Conservation (phyloP, 2,888 invertebrate species). For the Tolmerus cingulatus region DNA sequence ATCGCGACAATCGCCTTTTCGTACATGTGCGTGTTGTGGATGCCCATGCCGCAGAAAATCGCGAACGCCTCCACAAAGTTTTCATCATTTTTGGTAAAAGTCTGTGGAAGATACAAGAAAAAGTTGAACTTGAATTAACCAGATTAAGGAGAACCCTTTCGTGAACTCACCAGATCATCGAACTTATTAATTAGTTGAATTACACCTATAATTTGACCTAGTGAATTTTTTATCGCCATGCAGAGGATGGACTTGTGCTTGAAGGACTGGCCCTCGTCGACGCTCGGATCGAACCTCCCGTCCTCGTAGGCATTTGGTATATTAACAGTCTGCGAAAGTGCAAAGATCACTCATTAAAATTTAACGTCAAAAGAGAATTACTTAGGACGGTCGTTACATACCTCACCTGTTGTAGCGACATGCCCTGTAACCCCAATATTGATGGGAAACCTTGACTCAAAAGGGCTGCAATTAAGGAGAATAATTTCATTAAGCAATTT, state of each 20-base stretch:
- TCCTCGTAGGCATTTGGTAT: conserved; percentile 91
- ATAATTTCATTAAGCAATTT: neutral
- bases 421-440: conserved; percentile 95
- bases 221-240: conserved; percentile 95
- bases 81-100: conserved; percentile 94
- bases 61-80: conserved; percentile 97
- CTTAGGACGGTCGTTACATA: conserved; percentile 62
- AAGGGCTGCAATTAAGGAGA: conserved; percentile 70
- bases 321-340: conserved; percentile 79
- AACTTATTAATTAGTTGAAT: conserved; percentile 93
- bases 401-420: conserved; percentile 95
- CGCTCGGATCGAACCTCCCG: conserved; percentile 84
- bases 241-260: conserved; percentile 90
- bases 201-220: conserved; percentile 90
- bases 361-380: neutral
- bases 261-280: conserved; percentile 84
- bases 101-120: conserved; percentile 53
- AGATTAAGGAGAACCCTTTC: neutral
- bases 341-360: neutral
- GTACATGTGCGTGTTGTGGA: conserved; percentile 97
- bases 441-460: conserved; percentile 92
- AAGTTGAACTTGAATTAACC: neutral
- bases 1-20: conserved; percentile 94
- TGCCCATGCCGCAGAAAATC: conserved; percentile 97
- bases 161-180: conserved; percentile 71